phyloP scores from a whole-genome alignment of 2,113 vertebrate genomes.

The Edolisoma coerulescens region DNA sequence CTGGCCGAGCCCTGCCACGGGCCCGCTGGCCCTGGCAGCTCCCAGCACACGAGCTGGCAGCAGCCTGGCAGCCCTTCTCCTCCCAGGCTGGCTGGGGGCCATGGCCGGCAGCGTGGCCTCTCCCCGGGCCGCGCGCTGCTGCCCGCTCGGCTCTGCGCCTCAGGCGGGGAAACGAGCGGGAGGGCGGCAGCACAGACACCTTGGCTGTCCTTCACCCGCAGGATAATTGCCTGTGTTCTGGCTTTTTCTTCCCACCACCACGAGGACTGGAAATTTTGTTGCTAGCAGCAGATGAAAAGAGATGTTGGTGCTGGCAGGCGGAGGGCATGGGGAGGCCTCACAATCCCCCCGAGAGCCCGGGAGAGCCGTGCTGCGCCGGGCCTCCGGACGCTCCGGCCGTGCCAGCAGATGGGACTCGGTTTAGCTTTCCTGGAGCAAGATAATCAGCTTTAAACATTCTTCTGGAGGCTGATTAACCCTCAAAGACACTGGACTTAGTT shows the following conservation, averaged over 20 bases:
- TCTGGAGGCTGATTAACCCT: not conserved
- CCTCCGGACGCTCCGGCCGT: accelerated
- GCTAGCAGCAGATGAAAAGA: not conserved
- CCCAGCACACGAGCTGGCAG: not conserved
- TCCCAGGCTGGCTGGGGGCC: not conserved
- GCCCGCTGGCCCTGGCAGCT: not conserved
- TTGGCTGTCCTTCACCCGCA: not conserved
- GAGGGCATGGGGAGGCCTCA: not conserved
- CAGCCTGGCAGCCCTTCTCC: not conserved
- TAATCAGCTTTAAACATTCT: not conserved
- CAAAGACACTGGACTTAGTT: not conserved
- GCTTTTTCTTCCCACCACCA: accelerated
- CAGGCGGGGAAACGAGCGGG: accelerated
- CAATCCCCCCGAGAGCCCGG: accelerated
- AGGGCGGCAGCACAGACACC: not conserved
- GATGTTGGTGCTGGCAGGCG: not conserved
- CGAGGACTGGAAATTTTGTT: not conserved
- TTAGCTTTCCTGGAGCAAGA: not conserved
- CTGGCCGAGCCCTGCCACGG: not conserved
- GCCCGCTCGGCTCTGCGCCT: not conserved
- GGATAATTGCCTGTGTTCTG: not conserved
- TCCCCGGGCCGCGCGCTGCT: not conserved
- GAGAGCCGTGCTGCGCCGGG: accelerated
- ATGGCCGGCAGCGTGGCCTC: not conserved
- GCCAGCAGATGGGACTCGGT: not conserved